Percentiles rank a stretch among this genome's conserved stretches.
These are phyloP conservation scores for Grus americana DNA, from an alignment of 2,113 vertebrate species.

Conservation along the genomic window DNA sequence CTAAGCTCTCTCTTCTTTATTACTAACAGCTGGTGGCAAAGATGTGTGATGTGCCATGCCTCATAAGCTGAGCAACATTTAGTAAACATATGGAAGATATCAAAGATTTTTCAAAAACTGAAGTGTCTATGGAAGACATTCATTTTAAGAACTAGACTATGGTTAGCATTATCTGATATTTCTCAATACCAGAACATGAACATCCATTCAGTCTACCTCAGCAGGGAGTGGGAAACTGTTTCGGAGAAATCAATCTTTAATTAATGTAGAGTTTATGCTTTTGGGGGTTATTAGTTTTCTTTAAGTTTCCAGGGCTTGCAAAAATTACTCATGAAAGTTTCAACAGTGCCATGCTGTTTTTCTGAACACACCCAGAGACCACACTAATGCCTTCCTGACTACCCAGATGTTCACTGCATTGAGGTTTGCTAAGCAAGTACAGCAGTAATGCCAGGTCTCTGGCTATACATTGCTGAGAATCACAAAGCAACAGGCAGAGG, in stretches of 20 bases:
- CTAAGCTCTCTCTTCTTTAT: not conserved
- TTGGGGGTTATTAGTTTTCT: not conserved
- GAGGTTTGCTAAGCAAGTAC: not conserved
- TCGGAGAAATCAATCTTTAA: not conserved
- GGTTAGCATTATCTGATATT: not conserved
- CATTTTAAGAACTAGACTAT: not conserved
- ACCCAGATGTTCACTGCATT: not conserved
- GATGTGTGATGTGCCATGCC: not conserved
- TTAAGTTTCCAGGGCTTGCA: not conserved
- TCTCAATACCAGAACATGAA: conserved; percentile 2
- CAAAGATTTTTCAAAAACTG: not conserved
- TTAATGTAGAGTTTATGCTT: not conserved
- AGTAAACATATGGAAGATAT: not conserved
- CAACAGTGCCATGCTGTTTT: not conserved
- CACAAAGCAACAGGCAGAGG: not conserved
- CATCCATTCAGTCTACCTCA: not conserved
- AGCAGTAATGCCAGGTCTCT: not conserved
- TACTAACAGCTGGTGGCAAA: not conserved
- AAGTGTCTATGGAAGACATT: not conserved
- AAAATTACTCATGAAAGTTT: not conserved
- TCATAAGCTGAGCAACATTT: not conserved
- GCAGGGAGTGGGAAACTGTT: not conserved
- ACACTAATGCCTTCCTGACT: not conserved
- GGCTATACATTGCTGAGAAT: not conserved
- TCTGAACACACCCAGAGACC: not conserved